Evolutionary conservation across 2,797 vertebrate species (phyloP), one percentile per base, ranked within the genome.

Genomic region (Moxostoma hubbsi): DNA sequence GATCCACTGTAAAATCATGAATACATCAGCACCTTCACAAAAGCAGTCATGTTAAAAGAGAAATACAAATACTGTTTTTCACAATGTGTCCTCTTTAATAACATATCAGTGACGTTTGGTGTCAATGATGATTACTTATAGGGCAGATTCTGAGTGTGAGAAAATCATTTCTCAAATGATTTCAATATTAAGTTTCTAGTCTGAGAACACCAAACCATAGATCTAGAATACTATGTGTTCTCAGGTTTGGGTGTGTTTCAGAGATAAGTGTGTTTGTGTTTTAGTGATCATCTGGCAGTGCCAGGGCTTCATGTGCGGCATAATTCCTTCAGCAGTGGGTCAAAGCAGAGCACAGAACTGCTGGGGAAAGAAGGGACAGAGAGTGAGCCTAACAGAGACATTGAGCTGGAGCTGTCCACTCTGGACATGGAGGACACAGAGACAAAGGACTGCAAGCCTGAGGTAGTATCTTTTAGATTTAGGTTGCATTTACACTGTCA

Each of bases 321-420:
- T 67, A 93, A 94, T 85, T 96, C 95, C 85, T 91, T 95, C 86
- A 94, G 94, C 87, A 90, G 93, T 0, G 93, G 92, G 68, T 95
- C 96, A 87, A 95, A 95, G 75, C 88, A 92, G 7, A 91, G 88
- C 81, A 88, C 94, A 51, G 96, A 96, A 76, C 92, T 94, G 83
- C 93, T 95, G 58, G 55, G 50, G 16, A 57, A 58, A 85, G 93
- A 94, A 55, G 83, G 79, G 75, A 76, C 81, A 0, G 94, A 95
- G 83, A 87, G 93, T 2, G 95, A 96, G 79, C 92, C 95, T 1
- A 95, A 95, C 76, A 92, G 93, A 81, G 97, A 99, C 90, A 97
- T 99, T n/a, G 96, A 99, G 85, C 90, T 99, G 71, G 96, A 99
- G 85, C 94, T 99, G 80, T 96, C 96, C 5, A 93, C 93, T 86